Conservation (phyloP, 2,797 vertebrate species). For the Chaenodraco wilsoni region DNA sequence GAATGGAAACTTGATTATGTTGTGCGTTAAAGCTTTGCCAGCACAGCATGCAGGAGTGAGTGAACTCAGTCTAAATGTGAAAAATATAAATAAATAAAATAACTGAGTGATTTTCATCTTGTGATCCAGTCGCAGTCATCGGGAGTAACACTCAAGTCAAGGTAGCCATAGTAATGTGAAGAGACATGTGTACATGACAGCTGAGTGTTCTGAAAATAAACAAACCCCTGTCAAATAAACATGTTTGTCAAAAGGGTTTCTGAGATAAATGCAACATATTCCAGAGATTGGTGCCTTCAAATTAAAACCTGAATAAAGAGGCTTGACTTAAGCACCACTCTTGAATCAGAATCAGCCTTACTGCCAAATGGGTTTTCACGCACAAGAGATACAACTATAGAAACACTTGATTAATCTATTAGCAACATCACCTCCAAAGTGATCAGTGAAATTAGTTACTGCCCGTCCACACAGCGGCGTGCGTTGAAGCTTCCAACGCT, state of each 20-base stretch:
- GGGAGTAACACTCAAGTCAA: slow-evolving; percentile 37
- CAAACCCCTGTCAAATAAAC: slow-evolving; percentile 50
- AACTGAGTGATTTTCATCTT: not conserved
- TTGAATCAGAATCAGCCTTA: not conserved
- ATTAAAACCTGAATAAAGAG: slow-evolving; percentile 13
- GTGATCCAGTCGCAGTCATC: slow-evolving; percentile 21
- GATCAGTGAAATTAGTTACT: not conserved
- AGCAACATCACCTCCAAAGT: not conserved
- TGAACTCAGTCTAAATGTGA: not conserved
- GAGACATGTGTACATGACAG: slow-evolving; percentile 52
- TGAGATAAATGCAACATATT: slow-evolving; percentile 25
- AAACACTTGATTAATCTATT: slow-evolving; percentile 11
- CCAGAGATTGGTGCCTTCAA: slow-evolving; percentile 11
- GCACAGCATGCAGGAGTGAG: not conserved
- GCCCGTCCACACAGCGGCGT: too few relatives aligned
- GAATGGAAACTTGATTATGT: not conserved
- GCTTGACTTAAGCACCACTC: slow-evolving; percentile 7
- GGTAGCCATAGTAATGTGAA: slow-evolving; percentile 43
- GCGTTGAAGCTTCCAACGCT: too few relatives aligned
- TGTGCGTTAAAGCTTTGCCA: not conserved
- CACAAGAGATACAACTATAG: not conserved
- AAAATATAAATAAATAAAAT: not conserved
- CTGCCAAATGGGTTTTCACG: not conserved
- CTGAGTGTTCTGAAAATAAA: slow-evolving; percentile 55
- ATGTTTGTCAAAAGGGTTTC: slow-evolving; percentile 39